These are phyloP conservation scores for Achatina immaculata DNA, from an alignment of 1,140 invertebrate genomes.

Conservation along the genomic window DNA sequence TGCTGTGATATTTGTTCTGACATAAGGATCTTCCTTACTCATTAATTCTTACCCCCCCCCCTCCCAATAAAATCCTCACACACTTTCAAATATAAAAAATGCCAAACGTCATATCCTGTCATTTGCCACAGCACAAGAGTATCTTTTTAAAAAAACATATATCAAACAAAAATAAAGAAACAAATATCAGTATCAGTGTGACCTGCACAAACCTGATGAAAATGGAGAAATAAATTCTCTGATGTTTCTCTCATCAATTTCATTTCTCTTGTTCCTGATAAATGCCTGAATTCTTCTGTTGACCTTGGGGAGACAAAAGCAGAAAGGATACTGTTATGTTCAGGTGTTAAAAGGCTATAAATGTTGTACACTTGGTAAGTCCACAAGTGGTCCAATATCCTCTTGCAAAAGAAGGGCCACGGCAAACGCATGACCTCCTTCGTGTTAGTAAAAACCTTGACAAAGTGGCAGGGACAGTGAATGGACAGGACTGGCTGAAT, in stretches of 20 bases:
- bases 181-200: no score
- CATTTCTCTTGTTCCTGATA: slow-evolving; percentile 36
- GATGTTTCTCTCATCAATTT: slow-evolving; percentile 37
- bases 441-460: neutral
- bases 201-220: slow-evolving; percentile 31
- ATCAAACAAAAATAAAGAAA: no score
- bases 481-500: no score
- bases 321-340: neutral
- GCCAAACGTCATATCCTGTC: no score
- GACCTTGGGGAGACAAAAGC: slow-evolving; percentile 21
- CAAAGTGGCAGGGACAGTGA: neutral
- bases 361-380: neutral
- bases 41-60: no score
- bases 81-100: no score
- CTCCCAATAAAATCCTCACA: no score
- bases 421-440: neutral
- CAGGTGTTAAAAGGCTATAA: neutral
- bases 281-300: slow-evolving; percentile 34
- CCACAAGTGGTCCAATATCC: neutral
- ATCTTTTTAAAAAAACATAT: no score
- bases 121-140: no score
- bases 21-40: no score
- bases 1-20: no score
- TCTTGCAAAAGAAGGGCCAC: neutral
- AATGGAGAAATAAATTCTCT: slow-evolving; percentile 35